Conservation (phyloP, 2,888 invertebrate species). For the Yponomeuta malinellus region DNA sequence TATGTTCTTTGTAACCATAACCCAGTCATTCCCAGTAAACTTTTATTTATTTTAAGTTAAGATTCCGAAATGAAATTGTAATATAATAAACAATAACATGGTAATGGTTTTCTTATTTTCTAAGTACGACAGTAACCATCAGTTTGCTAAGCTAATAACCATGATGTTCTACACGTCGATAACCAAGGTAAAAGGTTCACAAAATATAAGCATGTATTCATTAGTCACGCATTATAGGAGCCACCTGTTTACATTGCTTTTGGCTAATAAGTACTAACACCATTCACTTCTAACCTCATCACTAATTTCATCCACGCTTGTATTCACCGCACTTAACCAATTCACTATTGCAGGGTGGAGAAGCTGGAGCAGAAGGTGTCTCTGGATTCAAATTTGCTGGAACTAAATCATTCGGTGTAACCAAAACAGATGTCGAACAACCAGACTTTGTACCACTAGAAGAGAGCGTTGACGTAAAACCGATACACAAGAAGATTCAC, state of each 20-base stretch:
- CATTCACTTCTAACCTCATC: not conserved
- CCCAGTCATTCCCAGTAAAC: not conserved
- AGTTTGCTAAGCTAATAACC: not conserved
- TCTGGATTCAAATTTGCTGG: slow-evolving; percentile 43
- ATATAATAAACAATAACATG: not conserved
- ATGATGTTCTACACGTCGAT: not conserved
- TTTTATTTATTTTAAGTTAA: not conserved
- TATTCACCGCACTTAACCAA: not conserved
- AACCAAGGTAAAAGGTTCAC: not conserved
- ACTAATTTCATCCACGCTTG: not conserved
- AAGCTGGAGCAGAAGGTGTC: slow-evolving; percentile 37
- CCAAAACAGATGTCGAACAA: not conserved
- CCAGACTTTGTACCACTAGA: not conserved
- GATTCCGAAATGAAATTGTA: not conserved
- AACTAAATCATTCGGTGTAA: slow-evolving; percentile 37
- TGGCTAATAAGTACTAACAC: not conserved
- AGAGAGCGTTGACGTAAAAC: slow-evolving; percentile 18
- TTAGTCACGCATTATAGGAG: not conserved
- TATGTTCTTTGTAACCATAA: not conserved
- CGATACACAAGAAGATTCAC: slow-evolving; percentile 35
- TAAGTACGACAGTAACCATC: not conserved
- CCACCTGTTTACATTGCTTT: not conserved
- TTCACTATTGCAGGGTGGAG: slow-evolving; percentile 40
- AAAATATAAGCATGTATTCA: not conserved
- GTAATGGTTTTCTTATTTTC: slow-evolving; percentile 1